Percentiles rank a stretch among this genome's conserved stretches.
Conservation (phyloP, 2,113 vertebrate genomes). For the Muntiacus reevesi region DNA sequence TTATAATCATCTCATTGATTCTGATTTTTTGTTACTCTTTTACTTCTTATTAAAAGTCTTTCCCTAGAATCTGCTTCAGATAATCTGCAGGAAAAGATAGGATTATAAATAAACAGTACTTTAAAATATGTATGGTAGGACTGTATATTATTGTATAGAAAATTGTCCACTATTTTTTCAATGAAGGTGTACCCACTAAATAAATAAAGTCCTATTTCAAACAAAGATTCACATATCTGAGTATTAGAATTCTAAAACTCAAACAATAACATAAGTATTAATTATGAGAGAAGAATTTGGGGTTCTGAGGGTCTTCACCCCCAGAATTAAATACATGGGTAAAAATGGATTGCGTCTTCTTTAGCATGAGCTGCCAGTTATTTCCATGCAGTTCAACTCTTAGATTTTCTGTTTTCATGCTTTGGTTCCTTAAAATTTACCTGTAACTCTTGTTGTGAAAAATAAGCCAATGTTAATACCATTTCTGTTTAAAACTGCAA, state of each 20-base stretch:
- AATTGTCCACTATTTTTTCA: not conserved
- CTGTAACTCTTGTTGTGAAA: not conserved
- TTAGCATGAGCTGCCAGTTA: not conserved
- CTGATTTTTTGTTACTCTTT: not conserved
- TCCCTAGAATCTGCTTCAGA: not conserved
- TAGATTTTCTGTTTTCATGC: not conserved
- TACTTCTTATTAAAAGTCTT: not conserved
- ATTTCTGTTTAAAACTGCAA: slow-evolving; percentile 32
- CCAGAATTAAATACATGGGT: not conserved
- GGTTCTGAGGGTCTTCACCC: not conserved
- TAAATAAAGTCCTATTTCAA: not conserved
- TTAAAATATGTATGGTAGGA: not conserved
- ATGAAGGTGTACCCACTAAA: not conserved
- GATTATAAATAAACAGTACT: not conserved
- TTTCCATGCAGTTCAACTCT: not conserved
- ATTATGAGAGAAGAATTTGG: not conserved
- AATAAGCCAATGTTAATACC: not conserved
- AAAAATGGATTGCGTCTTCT: not conserved
- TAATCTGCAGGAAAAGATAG: not conserved
- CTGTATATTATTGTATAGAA: not conserved
- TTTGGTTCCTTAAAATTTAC: not conserved
- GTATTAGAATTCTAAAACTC: not conserved
- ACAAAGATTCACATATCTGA: not conserved
- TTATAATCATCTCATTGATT: not conserved
- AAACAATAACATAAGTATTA: not conserved